Percentiles rank a stretch among this genome's conserved stretches.
These are phyloP conservation scores for Bubo bubo DNA, from an alignment of 2,113 vertebrate genomes.

Conservation along the genomic window DNA sequence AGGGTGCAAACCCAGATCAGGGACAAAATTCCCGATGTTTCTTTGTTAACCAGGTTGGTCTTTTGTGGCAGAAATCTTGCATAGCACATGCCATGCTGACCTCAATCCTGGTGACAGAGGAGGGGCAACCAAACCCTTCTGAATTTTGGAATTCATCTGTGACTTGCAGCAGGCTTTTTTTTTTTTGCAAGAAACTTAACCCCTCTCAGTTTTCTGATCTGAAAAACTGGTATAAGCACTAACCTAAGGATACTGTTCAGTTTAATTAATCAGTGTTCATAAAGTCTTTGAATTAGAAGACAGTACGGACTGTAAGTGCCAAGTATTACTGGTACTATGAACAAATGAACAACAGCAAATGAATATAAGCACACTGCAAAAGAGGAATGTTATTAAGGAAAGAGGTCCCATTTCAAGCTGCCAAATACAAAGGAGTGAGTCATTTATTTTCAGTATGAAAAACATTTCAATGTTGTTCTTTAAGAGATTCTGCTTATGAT, in stretches of 20 bases:
- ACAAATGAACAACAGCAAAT: constrained; percentile 52
- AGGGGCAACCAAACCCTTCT: neutral
- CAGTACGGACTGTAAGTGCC: neutral
- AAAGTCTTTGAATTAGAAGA: constrained; percentile 26
- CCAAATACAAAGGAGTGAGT: constrained; percentile 63
- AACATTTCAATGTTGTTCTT: constrained; percentile 60
- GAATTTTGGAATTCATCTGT: neutral
- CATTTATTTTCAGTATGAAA: constrained; percentile 67
- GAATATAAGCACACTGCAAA: constrained; percentile 32
- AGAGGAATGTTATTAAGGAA: constrained; percentile 61
- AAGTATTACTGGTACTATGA: constrained; percentile 19
- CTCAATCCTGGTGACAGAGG: neutral
- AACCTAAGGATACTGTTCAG: neutral
- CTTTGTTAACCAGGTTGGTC: neutral
- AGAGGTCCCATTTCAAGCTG: constrained; percentile 67
- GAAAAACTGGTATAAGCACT: neutral
- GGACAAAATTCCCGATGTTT: neutral
- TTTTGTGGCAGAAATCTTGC: neutral
- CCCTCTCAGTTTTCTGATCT: neutral
- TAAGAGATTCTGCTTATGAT: constrained; percentile 61
- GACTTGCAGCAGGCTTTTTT: neutral
- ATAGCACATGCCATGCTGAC: neutral
- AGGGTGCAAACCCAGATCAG: neutral
- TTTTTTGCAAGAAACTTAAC: neutral
- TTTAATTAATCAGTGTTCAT: constrained; percentile 14